phyloP scores from a whole-genome alignment of 1,140 invertebrate genomes.

The Ips nitidus region DNA sequence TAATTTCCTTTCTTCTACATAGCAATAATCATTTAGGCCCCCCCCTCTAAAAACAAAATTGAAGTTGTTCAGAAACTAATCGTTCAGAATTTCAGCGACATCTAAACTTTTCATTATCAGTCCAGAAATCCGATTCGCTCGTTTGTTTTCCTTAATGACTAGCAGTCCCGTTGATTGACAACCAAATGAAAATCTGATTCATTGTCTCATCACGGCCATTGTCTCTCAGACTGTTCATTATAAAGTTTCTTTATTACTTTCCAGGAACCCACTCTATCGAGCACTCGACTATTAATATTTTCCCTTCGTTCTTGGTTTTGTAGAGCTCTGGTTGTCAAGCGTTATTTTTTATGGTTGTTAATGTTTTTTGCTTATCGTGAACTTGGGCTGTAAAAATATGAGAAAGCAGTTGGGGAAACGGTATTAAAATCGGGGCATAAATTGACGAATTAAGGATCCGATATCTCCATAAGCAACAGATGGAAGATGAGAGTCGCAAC shows the following conservation, averaged over 20 bases:
- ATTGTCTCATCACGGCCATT: constrained; percentile 19
- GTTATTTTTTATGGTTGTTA: too few relatives aligned
- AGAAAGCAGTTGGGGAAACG: neutral
- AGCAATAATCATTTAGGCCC: too few relatives aligned
- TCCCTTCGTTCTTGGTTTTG: neutral
- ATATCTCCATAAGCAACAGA: neutral
- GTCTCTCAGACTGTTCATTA: constrained; percentile 20
- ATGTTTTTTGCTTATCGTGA: too few relatives aligned
- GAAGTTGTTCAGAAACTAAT: constrained; percentile 1
- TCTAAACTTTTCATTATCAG: constrained; percentile 19
- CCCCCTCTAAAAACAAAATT: neutral
- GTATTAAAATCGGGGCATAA: neutral
- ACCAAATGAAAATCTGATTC: constrained; percentile 21
- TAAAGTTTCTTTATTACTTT: constrained; percentile 18
- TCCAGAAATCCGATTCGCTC: constrained; percentile 7
- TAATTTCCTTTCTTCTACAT: too few relatives aligned
- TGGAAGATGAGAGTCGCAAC: neutral
- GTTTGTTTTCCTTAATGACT: constrained; percentile 22
- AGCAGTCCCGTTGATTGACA: constrained; percentile 16
- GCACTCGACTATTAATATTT: constrained; percentile 2
- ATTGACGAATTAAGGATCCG: constrained; percentile 1
- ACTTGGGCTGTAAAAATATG: too few relatives aligned
- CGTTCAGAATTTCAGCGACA: neutral
- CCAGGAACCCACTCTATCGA: constrained; percentile 4
- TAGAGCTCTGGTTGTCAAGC: too few relatives aligned